Base-by-base conservation (phyloP, 2,888 invertebrate species). In the Sesia apiformis region DNA sequence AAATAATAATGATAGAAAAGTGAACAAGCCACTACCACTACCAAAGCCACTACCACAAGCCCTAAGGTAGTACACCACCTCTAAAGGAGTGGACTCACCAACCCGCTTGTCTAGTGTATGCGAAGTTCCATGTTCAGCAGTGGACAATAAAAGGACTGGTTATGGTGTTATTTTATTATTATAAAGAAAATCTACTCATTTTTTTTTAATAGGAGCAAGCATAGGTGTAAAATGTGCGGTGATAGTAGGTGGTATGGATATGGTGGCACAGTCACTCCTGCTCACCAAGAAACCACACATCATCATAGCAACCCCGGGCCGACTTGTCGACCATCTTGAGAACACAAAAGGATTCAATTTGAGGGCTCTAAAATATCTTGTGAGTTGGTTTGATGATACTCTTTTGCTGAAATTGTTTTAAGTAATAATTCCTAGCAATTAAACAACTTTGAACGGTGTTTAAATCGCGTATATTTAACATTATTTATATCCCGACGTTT, bases 241-340 rank as follows among this genome's bases (percentile, higher is more conserved):
- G 0, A 95, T 99, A 70, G 99, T 99, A 3, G 99, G 99, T 52
- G 99, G 99, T 0, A 97, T 99, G 93, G 99, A 99, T 74, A 98
- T 98, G 97, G 95, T 97, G 72, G 94, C 97, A 0, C 99, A 99
- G 76, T 93, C 97, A 0, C 84, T 98, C 57, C 92, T 94, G 67
- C 84, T 99, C 52, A 97, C 97, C 0, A 98, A 98, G 79, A 98
- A 98, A 69, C 99, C 99, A 0, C 99, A 99, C 75, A 94, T 99
- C 64, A 93, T 99, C 59, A 96, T 99, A 49, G 98, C 98, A 0
- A 99, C 99, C 0, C 99, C 99, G 0, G 99, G 99, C 4, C 90
- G 99, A 60, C 86, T 99, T 52, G 94, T 98, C 0, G 98, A 99
- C 83, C 99, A 99, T 81, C 90, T 99, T 53, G 97, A 98, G 79